Evolutionary conservation across 1,140 invertebrate species (phyloP).

Genomic region (Globodera ellingtonae): DNA sequence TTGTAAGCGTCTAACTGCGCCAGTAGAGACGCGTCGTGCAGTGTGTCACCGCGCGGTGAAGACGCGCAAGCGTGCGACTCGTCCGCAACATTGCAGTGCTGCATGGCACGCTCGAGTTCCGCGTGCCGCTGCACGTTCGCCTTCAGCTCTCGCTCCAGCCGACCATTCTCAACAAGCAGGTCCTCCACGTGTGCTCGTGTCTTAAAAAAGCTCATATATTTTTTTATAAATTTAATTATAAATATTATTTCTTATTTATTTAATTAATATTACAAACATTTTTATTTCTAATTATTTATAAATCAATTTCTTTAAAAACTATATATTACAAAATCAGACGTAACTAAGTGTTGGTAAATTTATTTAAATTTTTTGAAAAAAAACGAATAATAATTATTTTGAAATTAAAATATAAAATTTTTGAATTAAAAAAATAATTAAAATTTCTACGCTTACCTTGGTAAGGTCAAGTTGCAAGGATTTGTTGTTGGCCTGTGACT

Average conservation of each 20-base stretch:
- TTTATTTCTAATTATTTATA: not conserved
- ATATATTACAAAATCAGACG: conserved; percentile 5
- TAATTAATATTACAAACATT: not conserved
- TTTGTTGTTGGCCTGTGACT: conserved; percentile 43
- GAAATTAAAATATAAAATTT: not conserved
- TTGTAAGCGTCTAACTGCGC: conserved; percentile 42
- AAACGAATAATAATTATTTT: not conserved
- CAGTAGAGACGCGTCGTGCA: conserved; percentile 42
- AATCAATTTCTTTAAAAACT: not conserved
- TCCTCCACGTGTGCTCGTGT: conserved; percentile 41
- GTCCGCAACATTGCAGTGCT: conserved; percentile 20
- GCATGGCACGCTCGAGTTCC: conserved; percentile 37
- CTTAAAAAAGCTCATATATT: conserved; percentile 4
- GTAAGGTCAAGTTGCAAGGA: conserved; percentile 39
- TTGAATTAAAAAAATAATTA: not conserved
- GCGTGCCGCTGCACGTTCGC: conserved; percentile 37
- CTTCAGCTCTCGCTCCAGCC: conserved; percentile 45
- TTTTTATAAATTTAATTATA: not conserved
- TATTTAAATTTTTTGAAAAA: not conserved
- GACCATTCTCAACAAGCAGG: conserved; percentile 44
- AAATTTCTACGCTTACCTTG: conserved; percentile 17
- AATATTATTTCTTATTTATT: not conserved
- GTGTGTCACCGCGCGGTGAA: conserved; percentile 19
- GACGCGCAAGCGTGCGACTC: conserved; percentile 4
- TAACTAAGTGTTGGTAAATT: not conserved